Base-by-base conservation (phyloP, 1,140 invertebrate species). In the Bombus affinis region DNA sequence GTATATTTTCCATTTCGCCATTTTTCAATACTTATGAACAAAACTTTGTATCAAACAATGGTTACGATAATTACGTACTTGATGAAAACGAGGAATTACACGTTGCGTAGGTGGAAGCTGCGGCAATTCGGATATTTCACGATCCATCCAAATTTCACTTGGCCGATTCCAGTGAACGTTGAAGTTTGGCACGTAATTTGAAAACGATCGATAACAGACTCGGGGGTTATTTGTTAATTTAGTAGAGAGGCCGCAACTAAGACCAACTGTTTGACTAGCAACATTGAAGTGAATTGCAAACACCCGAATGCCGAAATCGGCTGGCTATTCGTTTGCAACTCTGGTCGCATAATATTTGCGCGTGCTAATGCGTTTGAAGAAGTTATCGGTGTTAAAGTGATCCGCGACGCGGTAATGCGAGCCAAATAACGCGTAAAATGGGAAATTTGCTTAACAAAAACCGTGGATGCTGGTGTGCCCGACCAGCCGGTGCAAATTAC, bases 251-350 rank as follows among this genome's bases (percentile, higher is more conserved):
- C 81, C 59, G 81, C 72, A 75, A 59, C 53, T 70, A 83, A 83
- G 74, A 78, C 37, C 74, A 70, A 71, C 22, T 78, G 74, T 83
- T 83, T 78, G 82, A 44, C 44, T 39, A 59, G 74, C 35, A 83
- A 76, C 65, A 78, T 28, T 22, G 47, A 22, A 83, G 74, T 77
- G 82, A 83, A 71, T 66, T 12, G 44, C 82, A 83, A 83, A 83
- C 65, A 83, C 6, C 4, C 25, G 9, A 32, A 83, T 3, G n/a
- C 59, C 62, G 37, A 53, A 53, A 68, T 77, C 74, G 68, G 6
- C 25, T 12, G 44, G 9, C 28, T 10, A 32, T 76, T 68, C 81
- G 47, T 68, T 53, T 77, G 13, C 47, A 71, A 71, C 74, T 15
- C 39, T 25, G 82, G 22, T 57, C 53, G 53, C 74, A 57, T 78